Evolutionary conservation across 2,888 invertebrate genomes (phyloP), one percentile per base, ranked within the genome.

Genomic region (Hirudinaria manillensis): DNA sequence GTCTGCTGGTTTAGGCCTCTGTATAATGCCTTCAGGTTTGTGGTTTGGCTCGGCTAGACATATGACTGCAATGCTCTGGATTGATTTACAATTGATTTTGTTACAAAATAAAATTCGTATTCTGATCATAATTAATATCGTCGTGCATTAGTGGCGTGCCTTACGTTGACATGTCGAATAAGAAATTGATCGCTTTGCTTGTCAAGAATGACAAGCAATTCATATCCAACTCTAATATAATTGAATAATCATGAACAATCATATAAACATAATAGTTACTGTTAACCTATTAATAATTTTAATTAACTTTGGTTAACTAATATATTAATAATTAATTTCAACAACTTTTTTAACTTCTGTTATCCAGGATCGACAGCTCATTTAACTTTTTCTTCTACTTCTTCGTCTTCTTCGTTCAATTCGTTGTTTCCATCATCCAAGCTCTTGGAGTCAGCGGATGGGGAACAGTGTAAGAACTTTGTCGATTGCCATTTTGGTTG

Each of bases 381-480:
- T 95, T 99, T 89, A 99, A 97, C 87, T 99, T 99, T 85, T 98
- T 99, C 93, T 93, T 97, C 75, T 99, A 95, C 88, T 99, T 99
- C 89, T 95, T 99, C 86, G 92, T 99, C 82, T 97, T 97, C 88
- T 91, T 83, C 80, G 83, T 84, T 79, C 85, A 85, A 82, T 84
- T 84, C 83, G 88, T 96, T 76, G 90, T 95, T 75, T 92, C 93
- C 38, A 86, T 93, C 76, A 89, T 96, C 73, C 93, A 95, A 87
- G 89, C 93, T 32, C 89, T 98, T 81, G 97, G 97, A 77, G 90
- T 97, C 82, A 89, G 89, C 51, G 89, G 89, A 76, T 90, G 91
- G 78, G 95, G 95, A 78, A 93, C 93, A 79, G 93, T 93, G 94
- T 94, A 87, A 90, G 90, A 34, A 27, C 0, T 56, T 4, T 13